Evolutionary conservation across 2,113 vertebrate species (phyloP).

Genomic region (Apus apus): DNA sequence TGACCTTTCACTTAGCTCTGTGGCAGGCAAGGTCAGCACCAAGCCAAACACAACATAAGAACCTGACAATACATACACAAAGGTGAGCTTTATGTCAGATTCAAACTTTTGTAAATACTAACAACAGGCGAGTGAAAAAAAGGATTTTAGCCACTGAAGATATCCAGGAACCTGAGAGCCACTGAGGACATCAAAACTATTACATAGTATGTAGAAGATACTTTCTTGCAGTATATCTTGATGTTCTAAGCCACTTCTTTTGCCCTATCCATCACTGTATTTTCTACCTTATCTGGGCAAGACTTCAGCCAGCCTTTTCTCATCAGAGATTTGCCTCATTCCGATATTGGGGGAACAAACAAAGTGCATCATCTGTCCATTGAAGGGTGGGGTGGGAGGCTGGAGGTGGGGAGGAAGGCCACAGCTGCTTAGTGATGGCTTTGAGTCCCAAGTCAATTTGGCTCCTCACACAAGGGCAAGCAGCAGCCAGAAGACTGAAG

Average conservation of each 20-base stretch:
- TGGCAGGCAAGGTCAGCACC: neutral
- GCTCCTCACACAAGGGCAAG: neutral
- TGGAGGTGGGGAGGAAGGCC: too few species aligned
- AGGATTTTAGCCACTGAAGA: neutral
- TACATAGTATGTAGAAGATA: neutral
- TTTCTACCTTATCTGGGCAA: neutral
- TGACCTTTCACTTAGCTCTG: neutral
- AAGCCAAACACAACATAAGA: neutral
- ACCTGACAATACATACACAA: neutral
- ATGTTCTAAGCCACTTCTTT: neutral
- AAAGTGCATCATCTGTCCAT: neutral
- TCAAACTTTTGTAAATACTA: neutral
- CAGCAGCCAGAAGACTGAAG: neutral
- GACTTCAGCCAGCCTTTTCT: neutral
- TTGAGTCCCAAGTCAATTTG: neutral
- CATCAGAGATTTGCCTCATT: neutral
- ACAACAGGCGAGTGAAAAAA: neutral
- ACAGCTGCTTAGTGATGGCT: neutral
- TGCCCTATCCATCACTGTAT: neutral
- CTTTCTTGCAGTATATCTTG: neutral
- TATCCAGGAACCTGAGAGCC: neutral
- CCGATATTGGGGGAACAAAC: neutral
- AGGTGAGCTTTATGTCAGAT: neutral
- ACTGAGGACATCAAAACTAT: neutral
- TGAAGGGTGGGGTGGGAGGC: fast-evolving